A percentile compares a stretch with the other conserved stretches of the same genome.
Conservation (phyloP, 2,797 vertebrate genomes). For the Megaceryle alcyon region DNA sequence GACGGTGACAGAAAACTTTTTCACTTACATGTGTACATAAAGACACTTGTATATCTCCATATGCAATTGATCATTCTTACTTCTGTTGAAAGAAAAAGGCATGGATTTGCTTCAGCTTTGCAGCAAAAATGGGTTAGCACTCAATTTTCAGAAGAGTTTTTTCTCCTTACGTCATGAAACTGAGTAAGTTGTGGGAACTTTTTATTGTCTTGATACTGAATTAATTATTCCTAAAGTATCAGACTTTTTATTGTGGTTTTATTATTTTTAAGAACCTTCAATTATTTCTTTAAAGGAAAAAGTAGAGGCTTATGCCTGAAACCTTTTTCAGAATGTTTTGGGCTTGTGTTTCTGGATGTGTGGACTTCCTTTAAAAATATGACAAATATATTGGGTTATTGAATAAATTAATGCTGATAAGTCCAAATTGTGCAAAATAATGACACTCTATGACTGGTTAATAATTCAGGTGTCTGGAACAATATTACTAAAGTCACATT, state of each 20-base stretch:
- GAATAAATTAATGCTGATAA: slow-evolving; percentile 30
- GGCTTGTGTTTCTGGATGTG: neutral
- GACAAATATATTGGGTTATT: neutral
- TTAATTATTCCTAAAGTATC: neutral
- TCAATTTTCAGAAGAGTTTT: neutral
- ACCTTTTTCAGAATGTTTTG: neutral
- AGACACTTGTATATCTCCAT: rapidly evolving
- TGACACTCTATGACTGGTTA: slow-evolving; percentile 1
- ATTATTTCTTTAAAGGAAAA: neutral
- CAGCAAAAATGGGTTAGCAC: neutral
- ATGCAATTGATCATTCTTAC: neutral
- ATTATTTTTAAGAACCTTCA: neutral
- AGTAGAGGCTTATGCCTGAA: neutral
- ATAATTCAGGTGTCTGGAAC: neutral
- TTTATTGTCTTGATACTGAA: neutral
- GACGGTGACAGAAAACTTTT: neutral
- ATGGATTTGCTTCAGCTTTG: neutral
- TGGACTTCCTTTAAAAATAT: neutral
- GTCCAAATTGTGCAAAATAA: slow-evolving; percentile 9
- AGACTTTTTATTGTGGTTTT: neutral
- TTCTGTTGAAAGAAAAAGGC: neutral
- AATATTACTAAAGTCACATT: neutral
- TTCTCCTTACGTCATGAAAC: neutral
- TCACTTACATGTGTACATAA: rapidly evolving
- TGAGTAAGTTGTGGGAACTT: neutral